A percentile compares a stretch with the other conserved stretches of the same genome.
These are phyloP conservation scores for Psittacula echo DNA, from an alignment of 2,797 vertebrate species.

Conservation along the genomic window DNA sequence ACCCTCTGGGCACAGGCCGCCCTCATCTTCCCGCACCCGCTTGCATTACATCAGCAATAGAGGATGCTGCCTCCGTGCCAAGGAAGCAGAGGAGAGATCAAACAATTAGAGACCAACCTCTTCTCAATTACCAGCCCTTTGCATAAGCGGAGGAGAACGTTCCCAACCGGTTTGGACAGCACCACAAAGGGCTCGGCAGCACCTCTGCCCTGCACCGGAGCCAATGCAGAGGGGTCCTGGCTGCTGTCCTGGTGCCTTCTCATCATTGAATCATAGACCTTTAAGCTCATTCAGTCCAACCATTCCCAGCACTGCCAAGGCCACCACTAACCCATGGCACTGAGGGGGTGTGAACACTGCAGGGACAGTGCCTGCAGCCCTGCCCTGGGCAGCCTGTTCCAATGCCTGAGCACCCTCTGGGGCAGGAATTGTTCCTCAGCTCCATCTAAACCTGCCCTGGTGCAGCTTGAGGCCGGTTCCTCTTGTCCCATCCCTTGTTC, in stretches of 20 bases:
- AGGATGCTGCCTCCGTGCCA: conserved; percentile 39
- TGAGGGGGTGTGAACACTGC: background rate
- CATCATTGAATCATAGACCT: background rate
- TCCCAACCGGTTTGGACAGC: conserved; percentile 26
- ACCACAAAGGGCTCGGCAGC: background rate
- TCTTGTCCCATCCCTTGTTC: background rate
- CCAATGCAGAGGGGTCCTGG: background rate
- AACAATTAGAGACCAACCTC: background rate
- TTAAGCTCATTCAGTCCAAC: background rate
- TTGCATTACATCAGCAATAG: conserved; percentile 31
- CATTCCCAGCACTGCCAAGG: background rate
- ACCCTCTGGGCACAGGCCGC: background rate
- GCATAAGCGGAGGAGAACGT: background rate
- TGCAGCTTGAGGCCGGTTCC: background rate
- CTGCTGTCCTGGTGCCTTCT: background rate
- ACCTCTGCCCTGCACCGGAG: background rate
- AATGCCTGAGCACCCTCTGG: background rate
- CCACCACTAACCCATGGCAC: background rate
- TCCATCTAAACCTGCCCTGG: background rate
- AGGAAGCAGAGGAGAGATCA: conserved; percentile 55
- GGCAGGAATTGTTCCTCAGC: too few species aligned
- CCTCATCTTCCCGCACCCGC: background rate
- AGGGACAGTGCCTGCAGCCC: rapidly evolving
- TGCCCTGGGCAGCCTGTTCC: background rate
- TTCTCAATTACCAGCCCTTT: background rate